phyloP scores from a whole-genome alignment of 2,888 invertebrate genomes.

The Operophtera brumata region DNA sequence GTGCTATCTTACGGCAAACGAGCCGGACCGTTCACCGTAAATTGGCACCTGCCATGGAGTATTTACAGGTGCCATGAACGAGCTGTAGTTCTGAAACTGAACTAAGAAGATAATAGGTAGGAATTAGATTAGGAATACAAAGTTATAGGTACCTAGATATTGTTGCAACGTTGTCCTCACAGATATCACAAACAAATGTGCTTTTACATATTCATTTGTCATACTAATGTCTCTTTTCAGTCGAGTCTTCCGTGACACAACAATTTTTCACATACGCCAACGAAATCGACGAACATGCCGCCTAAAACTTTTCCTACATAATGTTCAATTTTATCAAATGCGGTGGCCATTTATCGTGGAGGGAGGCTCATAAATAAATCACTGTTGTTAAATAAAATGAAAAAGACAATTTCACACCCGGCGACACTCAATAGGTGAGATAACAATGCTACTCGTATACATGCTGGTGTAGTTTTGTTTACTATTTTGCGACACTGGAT shows the following conservation, averaged over 20 bases:
- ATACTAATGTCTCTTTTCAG: background rate
- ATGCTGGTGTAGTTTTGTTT: constrained; percentile 3
- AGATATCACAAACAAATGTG: too few species aligned
- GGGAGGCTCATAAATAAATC: constrained; percentile 27
- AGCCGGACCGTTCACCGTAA: too few species aligned
- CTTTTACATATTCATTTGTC: background rate
- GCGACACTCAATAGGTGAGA: constrained; percentile 12
- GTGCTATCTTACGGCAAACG: too few species aligned
- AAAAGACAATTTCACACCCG: constrained; percentile 24
- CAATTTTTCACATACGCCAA: constrained; percentile 9
- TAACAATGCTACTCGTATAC: constrained; percentile 6
- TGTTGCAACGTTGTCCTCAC: too few species aligned
- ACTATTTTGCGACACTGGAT: constrained; percentile 5
- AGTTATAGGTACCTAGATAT: too few species aligned
- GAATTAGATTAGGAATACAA: too few species aligned
- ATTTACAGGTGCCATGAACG: too few species aligned
- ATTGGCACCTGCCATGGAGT: too few species aligned
- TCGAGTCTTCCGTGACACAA: constrained; percentile 9
- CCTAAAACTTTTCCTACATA: constrained; percentile 22
- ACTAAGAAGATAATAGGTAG: too few species aligned
- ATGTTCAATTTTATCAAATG: constrained; percentile 27
- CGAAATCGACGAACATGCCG: constrained; percentile 22
- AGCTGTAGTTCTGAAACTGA: too few species aligned
- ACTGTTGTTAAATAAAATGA: constrained; percentile 22
- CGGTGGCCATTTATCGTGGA: constrained; percentile 24